Evolutionary conservation across 2,797 vertebrate genomes (phyloP).

Genomic region (Hypotaenidia okinawae): DNA sequence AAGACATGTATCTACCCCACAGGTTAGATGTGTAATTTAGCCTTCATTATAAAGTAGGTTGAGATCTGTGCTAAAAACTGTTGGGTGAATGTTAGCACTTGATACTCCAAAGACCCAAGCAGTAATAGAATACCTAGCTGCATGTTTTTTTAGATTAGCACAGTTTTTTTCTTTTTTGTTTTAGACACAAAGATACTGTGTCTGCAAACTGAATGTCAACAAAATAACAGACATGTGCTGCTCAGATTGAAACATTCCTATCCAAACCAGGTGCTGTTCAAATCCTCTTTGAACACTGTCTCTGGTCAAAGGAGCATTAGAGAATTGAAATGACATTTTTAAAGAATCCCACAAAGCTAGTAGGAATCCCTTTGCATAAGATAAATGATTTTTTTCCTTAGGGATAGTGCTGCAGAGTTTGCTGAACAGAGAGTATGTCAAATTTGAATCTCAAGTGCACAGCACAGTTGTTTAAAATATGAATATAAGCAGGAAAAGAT

Average conservation of each 20-base stretch:
- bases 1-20: neutral
- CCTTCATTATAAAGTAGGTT: neutral
- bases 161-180: neutral
- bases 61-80: neutral
- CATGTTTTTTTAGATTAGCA: neutral
- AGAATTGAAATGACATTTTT: constrained; percentile 65
- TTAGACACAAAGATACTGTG: neutral
- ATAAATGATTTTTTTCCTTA: neutral
- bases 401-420: neutral
- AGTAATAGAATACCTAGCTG: neutral
- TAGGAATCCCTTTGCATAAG: neutral
- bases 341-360: constrained; percentile 51
- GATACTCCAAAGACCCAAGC: neutral
- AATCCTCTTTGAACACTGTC: constrained; percentile 55
- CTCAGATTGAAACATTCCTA: neutral
- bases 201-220: neutral
- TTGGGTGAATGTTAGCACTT: neutral
- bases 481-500: neutral
- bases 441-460: neutral
- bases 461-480: neutral
- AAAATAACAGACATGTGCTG: neutral
- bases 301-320: constrained; percentile 54
- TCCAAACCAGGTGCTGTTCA: neutral
- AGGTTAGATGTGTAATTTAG: neutral
- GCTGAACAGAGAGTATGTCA: neutral